Base-by-base conservation (phyloP, 2,797 vertebrate species). In the Petrocephalus schoutedeni region DNA sequence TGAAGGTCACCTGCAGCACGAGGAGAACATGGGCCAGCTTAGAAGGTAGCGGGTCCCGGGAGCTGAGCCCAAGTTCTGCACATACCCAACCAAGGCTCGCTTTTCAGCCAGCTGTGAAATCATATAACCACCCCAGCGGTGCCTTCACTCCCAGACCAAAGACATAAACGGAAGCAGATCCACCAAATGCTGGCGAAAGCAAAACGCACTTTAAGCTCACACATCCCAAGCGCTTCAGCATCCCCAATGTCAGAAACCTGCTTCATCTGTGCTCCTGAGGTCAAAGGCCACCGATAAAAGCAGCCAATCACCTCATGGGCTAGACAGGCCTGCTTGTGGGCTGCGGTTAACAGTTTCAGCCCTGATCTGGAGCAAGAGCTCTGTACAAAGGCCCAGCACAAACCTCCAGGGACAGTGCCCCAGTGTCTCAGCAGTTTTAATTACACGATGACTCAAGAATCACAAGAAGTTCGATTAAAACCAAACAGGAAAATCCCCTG, bases 1-100 rank as follows among this genome's bases (percentile, higher is more conserved):
- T 99, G 94, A 99, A 99, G 91, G 98, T 99, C 93, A 99, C 98
- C 98, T 99, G 93, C 85, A 89, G 90, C 91, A n/a, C 4, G 14
- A 67, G 10, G 21, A 32, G 45, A 32, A 16, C 6, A 28, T 36
- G 28, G 32, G 16, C 28, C 28, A 0, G 32, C 64, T 71, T 71
- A 71, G 28, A 4, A 36, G 64, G 4, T 28, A 1, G 14, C 14
- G 12, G 64, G 28, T 71, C 64, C 28, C 28, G 0, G 12, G 5
- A 28, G 28, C 64, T 10, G 14, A 71, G 28, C 28, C 64, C 32
- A 36, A 19, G 28, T 36, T 16, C 64, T 36, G 6, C 64, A 3
- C 14, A 36, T 36, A 16, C 28, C 32, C 64, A 71, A 16, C 64
- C 64, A 16, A 12, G 28, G 12, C 6, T 16, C 5, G 41, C 74